These are phyloP conservation scores for Rhineura floridana DNA, from an alignment of 2,113 vertebrate species.

Conservation along the genomic window DNA sequence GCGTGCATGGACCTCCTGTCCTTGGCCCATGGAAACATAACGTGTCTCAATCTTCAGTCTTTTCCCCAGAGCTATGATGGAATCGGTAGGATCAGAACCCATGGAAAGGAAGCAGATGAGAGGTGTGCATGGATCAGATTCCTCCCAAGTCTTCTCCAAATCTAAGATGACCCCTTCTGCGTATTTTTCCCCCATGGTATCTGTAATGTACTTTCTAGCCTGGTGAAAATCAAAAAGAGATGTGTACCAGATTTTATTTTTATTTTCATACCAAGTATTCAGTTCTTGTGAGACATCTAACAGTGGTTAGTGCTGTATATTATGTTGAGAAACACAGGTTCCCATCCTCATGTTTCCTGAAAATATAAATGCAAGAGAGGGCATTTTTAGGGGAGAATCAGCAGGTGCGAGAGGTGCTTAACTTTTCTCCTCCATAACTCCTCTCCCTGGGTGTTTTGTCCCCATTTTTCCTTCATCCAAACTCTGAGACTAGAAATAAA, in stretches of 20 bases:
- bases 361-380: too few relatives aligned
- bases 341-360: too few relatives aligned
- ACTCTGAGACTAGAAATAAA: too few relatives aligned
- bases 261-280: neutral
- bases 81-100: slow-evolving; percentile 94
- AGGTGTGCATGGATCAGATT: slow-evolving; percentile 88
- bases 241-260: neutral
- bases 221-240: slow-evolving; percentile 59
- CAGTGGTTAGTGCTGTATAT: neutral
- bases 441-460: too few relatives aligned
- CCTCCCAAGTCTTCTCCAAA: slow-evolving; percentile 93
- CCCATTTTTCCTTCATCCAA: too few relatives aligned
- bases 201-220: slow-evolving; percentile 92
- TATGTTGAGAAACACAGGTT: too few relatives aligned
- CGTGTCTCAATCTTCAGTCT: slow-evolving; percentile 85
- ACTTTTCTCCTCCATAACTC: too few relatives aligned
- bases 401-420: too few relatives aligned
- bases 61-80: slow-evolving; percentile 91
- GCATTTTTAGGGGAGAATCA: too few relatives aligned
- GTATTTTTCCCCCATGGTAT: slow-evolving; percentile 89
- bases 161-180: slow-evolving; percentile 88
- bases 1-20: slow-evolving; percentile 90
- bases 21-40: slow-evolving; percentile 96
- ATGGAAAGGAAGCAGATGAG: slow-evolving; percentile 95
- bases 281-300: neutral